A percentile compares a stretch with the other conserved stretches of the same genome.
phyloP scores from a whole-genome alignment of 1,140 invertebrate species.

The Hyles vespertilio region DNA sequence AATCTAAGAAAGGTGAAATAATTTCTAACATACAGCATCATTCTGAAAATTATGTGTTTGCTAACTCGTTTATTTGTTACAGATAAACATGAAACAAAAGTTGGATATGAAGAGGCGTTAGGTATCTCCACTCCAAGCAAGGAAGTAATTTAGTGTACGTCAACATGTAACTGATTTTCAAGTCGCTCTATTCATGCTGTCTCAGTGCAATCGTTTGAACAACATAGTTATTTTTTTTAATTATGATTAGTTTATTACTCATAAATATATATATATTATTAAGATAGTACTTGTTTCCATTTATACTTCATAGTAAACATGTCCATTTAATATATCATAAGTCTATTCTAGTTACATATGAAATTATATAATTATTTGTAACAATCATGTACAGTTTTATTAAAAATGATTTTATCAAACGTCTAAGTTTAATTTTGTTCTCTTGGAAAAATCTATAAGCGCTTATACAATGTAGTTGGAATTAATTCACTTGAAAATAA shows the following conservation, averaged over 20 bases:
- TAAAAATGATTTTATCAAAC: slow-evolving; percentile 40
- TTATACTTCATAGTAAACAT: slow-evolving; percentile 49
- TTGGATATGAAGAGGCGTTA: slow-evolving; percentile 86
- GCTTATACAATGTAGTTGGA: too few species aligned
- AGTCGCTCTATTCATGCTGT: slow-evolving; percentile 43
- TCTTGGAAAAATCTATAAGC: too few species aligned
- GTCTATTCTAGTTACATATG: slow-evolving; percentile 49
- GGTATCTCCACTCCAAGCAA: slow-evolving; percentile 95
- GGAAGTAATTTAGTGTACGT: slow-evolving; percentile 80
- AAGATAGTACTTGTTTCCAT: slow-evolving; percentile 42
- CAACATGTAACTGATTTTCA: slow-evolving; percentile 31
- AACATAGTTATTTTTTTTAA: slow-evolving; percentile 51
- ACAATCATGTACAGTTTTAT: slow-evolving; percentile 69
- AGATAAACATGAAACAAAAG: slow-evolving; percentile 69
- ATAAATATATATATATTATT: slow-evolving; percentile 43
- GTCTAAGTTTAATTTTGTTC: not conserved
- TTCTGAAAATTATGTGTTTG: not conserved
- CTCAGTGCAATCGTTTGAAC: slow-evolving; percentile 71
- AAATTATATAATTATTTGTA: slow-evolving; percentile 47
- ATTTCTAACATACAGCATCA: not conserved
- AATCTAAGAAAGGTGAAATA: slow-evolving; percentile 63
- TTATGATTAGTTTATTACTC: slow-evolving; percentile 21
- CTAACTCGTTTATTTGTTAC: slow-evolving; percentile 28
- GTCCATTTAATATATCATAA: slow-evolving; percentile 66
- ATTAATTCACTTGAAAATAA: too few species aligned